Evolutionary conservation across 2,113 vertebrate genomes (phyloP).

Genomic region (Argyrosomus japonicus): DNA sequence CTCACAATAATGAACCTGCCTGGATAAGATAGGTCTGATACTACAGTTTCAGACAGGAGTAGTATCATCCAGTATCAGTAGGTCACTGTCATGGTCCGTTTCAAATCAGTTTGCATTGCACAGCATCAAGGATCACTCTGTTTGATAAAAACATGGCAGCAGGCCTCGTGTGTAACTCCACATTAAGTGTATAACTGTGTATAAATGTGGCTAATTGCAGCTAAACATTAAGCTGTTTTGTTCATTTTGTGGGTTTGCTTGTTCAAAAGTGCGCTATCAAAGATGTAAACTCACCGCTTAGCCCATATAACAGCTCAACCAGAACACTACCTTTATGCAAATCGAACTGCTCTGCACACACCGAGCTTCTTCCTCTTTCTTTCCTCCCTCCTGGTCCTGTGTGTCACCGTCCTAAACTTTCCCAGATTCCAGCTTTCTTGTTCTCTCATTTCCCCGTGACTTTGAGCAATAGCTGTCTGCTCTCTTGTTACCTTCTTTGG

Average conservation of each 20-base stretch:
- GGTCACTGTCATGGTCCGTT: not conserved
- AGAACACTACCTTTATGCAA: not conserved
- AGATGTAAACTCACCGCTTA: not conserved
- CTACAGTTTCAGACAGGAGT: not conserved
- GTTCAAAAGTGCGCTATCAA: not conserved
- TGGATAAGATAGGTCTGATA: not conserved
- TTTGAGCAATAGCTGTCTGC: constrained; percentile 28
- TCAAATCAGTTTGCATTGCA: not conserved
- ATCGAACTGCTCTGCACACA: not conserved
- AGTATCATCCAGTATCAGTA: not conserved
- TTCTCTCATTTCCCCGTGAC: constrained; percentile 24
- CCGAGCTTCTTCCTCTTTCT: not conserved
- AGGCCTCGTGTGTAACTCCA: not conserved
- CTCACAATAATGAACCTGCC: not conserved
- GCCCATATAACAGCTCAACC: not conserved
- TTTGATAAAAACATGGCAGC: not conserved
- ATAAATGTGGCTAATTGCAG: not conserved
- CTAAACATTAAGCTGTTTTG: not conserved
- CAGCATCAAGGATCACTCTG: not conserved
- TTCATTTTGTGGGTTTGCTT: constrained; percentile 12
- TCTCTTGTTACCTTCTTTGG: constrained; percentile 79
- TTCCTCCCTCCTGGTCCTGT: not conserved
- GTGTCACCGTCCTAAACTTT: not conserved
- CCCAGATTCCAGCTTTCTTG: constrained; percentile 31
- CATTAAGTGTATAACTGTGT: not conserved